phyloP scores from a whole-genome alignment of 2,113 vertebrate species.

The Pseudois nayaur region DNA sequence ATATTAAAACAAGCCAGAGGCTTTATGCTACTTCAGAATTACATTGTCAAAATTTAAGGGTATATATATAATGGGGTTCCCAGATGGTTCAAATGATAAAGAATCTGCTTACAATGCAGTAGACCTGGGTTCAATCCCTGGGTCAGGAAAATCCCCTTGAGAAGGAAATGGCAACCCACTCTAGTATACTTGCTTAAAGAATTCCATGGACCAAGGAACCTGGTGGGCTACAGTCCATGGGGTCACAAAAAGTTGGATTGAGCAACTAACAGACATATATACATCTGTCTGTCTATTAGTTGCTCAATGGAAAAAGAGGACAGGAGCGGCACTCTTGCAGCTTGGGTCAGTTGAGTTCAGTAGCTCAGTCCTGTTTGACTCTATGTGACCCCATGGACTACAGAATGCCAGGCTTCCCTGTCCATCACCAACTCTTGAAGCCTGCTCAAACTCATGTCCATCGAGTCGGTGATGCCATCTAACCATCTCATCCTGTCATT shows the following conservation, averaged over 20 bases:
- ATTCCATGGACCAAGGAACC: neutral
- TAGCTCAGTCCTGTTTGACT: neutral
- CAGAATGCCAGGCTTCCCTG: neutral
- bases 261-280: neutral
- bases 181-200: neutral
- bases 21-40: neutral
- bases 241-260: neutral
- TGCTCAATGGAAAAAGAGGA: neutral
- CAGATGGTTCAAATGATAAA: neutral
- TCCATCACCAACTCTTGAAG: rapidly evolving
- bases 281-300: too few relatives aligned
- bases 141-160: neutral
- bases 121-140: neutral
- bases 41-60: neutral
- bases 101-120: neutral
- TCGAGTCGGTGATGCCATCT: neutral
- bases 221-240: neutral
- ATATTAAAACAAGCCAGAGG: neutral
- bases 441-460: neutral
- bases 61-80: neutral
- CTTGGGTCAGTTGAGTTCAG: neutral
- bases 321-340: neutral
- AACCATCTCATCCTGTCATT: neutral
- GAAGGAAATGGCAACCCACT: neutral
- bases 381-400: neutral